Evolutionary conservation across 1,140 invertebrate species (phyloP).

Genomic region (Pararge aegeria): DNA sequence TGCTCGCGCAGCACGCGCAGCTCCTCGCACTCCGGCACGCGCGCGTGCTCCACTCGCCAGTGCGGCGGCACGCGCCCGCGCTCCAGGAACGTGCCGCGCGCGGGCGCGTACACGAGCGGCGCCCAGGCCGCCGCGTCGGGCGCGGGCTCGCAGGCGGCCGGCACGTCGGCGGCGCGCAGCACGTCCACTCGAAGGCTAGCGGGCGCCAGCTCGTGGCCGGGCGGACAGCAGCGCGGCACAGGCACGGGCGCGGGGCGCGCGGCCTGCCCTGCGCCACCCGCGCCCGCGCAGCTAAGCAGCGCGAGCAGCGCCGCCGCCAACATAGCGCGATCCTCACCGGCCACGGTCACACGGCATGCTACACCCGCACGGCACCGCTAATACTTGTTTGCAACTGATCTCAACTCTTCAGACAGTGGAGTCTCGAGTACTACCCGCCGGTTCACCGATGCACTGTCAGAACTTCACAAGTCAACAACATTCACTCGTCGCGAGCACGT

Average conservation of each 20-base stretch:
- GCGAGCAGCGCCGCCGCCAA: slow-evolving; percentile 25
- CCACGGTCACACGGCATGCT: slow-evolving; percentile 22
- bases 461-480: no score
- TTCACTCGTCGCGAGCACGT: slow-evolving; percentile 41
- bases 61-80: slow-evolving; percentile 62
- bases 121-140: slow-evolving; percentile 67
- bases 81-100: slow-evolving; percentile 41
- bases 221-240: slow-evolving; percentile 80
- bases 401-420: no score
- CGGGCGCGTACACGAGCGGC: slow-evolving; percentile 79
- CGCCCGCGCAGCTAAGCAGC: slow-evolving; percentile 31
- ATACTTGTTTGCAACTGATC: no score
- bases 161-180: slow-evolving; percentile 23
- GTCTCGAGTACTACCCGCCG: not conserved
- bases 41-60: slow-evolving; percentile 67
- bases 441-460: not conserved
- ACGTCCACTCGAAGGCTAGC: slow-evolving; percentile 33
- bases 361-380: not conserved
- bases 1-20: slow-evolving; percentile 43
- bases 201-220: slow-evolving; percentile 58
- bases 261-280: slow-evolving; percentile 40
- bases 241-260: slow-evolving; percentile 50
- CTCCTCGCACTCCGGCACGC: slow-evolving; percentile 61
- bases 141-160: slow-evolving; percentile 38
- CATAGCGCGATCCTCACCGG: slow-evolving; percentile 30